Percentiles rank a stretch among this genome's conserved stretches.
Conservation (phyloP, 2,113 vertebrate genomes). For the Proteles cristata region DNA sequence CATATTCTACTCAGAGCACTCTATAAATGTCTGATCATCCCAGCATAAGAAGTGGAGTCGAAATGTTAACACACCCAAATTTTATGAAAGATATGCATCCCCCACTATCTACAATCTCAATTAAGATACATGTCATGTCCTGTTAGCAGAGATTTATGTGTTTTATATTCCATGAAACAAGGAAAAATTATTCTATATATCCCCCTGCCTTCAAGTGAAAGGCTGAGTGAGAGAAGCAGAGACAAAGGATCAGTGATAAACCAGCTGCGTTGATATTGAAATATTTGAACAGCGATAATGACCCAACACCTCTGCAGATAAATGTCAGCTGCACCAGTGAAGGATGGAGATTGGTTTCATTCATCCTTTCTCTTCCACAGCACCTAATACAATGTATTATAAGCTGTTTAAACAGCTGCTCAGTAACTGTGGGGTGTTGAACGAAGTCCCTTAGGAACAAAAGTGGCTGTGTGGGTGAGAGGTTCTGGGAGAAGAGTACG, state of each 20-base stretch:
- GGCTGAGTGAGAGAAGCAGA: not conserved
- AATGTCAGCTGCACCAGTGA: not conserved
- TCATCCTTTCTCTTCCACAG: not conserved
- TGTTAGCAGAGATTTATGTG: not conserved
- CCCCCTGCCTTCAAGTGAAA: not conserved
- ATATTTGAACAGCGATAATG: not conserved
- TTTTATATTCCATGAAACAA: not conserved
- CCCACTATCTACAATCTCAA: not conserved
- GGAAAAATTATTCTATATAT: not conserved
- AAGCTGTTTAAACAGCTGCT: slow-evolving; percentile 55
- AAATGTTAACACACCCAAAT: not conserved
- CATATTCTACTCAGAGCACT: not conserved
- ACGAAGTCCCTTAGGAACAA: not conserved
- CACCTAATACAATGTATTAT: not conserved
- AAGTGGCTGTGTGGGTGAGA: not conserved
- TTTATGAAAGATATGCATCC: not conserved
- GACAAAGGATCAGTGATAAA: not conserved
- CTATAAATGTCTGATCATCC: not conserved
- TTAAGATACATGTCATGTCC: not conserved
- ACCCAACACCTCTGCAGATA: not conserved
- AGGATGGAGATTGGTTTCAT: not conserved
- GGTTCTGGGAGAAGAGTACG: not conserved
- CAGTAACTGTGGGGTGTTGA: not conserved
- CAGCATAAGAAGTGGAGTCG: not conserved
- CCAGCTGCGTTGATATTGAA: not conserved